Evolutionary conservation across 2,888 invertebrate genomes (phyloP), one percentile per base, ranked within the genome.

Genomic region (Eupithecia tripunctaria): DNA sequence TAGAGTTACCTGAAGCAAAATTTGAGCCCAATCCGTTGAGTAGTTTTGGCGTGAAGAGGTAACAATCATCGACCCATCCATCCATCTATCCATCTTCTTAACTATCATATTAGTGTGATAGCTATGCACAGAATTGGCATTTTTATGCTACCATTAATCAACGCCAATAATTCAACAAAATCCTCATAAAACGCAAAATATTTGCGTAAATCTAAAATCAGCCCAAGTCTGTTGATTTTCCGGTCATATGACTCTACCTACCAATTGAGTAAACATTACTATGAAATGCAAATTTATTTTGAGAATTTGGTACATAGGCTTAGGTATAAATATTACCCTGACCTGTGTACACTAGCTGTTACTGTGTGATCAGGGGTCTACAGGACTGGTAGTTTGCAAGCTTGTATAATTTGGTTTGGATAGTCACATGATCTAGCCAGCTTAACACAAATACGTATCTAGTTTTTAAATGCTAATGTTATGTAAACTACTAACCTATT

Each of bases 211-310:
- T 60, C 27, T 29, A 60, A 29, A 60, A 29, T 56, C 25, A 60
- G 29, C 21, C 56, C 7, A 56, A 51, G 36, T 25, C 29, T 64
- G 12, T 67, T 70, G 70, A 47, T 63, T 74, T 70, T 63, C 36
- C 65, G 73, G 71, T 73, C 73, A 72, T 67, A 56, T 72, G 72
- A 75, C 51, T 60, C 7, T n/a, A 18, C 60, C 65, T 73, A 47
- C 38, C 72, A 74, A 67, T 68, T 74, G 74, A 63, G 67, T 71
- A 67, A 74, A 74, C 67, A 73, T 21, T 36, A 38, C 41, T 56
- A 69, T 64, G 63, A 69, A 68, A 63, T 70, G 38, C 14, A 56
- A 73, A 75, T 70, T 38, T 43, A 68, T 36, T 63, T 38, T 64
- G 66, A 65, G 47, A 62, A 73, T 69, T 21, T 25, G 41, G 59